Evolutionary conservation across 2,888 invertebrate genomes (phyloP).

Genomic region (Blera fallax): DNA sequence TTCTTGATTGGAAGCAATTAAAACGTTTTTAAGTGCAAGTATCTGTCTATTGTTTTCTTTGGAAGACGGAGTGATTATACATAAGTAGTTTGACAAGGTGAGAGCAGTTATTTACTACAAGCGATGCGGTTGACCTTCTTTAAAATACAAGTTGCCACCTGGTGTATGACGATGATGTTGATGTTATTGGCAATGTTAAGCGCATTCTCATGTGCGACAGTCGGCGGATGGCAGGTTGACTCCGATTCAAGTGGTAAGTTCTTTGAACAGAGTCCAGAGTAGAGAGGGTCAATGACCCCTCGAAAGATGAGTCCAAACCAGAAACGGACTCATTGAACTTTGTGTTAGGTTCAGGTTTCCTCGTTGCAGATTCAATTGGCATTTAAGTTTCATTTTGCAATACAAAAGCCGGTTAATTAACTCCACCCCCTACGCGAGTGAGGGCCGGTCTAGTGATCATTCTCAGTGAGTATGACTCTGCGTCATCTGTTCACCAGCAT

Average conservation of each 20-base stretch:
- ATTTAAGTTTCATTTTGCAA: no score
- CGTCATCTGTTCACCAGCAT: background rate
- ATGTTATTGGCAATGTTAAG: background rate
- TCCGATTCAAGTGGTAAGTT: background rate
- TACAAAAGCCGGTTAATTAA: constrained; percentile 39
- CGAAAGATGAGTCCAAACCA: background rate
- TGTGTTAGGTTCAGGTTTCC: no score
- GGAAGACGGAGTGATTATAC: no score
- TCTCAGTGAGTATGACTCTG: background rate
- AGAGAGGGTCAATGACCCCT: background rate
- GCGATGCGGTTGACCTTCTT: no score
- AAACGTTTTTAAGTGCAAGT: background rate
- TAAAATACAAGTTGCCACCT: no score
- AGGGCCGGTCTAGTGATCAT: no score
- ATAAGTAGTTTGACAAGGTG: no score
- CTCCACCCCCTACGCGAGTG: background rate
- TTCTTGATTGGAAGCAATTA: background rate
- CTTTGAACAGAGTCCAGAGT: background rate
- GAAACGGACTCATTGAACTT: no score
- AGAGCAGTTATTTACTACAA: no score
- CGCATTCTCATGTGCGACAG: background rate
- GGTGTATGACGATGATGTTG: background rate
- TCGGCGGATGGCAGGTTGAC: background rate
- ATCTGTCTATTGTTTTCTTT: no score
- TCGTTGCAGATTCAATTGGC: no score